Evolutionary conservation across 2,888 invertebrate species (phyloP), one percentile per base, ranked within the genome.

Genomic region (Poecilobothrus nobilitatus): DNA sequence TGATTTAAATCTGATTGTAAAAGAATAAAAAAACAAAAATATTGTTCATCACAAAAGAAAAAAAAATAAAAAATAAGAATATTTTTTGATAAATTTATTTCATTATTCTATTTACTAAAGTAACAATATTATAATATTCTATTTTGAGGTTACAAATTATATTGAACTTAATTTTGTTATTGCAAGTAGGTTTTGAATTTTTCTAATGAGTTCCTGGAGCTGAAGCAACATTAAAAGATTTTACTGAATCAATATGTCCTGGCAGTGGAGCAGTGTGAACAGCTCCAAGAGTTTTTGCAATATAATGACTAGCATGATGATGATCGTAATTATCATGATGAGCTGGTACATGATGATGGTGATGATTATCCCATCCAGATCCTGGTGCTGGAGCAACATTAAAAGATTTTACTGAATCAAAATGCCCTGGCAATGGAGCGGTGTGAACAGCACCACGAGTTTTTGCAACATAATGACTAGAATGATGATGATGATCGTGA

Each of bases 261-360:
- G 76, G 70, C 68, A 79, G 73, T 27, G 79, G 78, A 63, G 79
- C 79, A 15, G 76, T 78, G 72, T 79, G 78, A 3, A 78, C 70
- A 61, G 79, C 77, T 22, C 78, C 78, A 67, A 77, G 78, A 41
- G 76, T 79, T 72, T 77, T 75, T 20, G 79, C 78, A 34, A 78
- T 78, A 65, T 79, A 79, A 65, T 74, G 75, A 18, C 78, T 77
- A 68, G 76, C 76, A 71, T 41, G 78, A 77, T 78, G 71, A 77
- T 75, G 73, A 41, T 41, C 53, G 18, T 53, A 18, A 53, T 41
- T 3, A 41, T 41, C 41, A 41, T 41, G 41, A 41, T 41, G 41
- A 12, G 27, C 27, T 27, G 41, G 41, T 41, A 2, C 41, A 41
- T 41, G 41, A 41, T 41, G 41, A 41, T 41, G 27, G 5, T 41